phyloP scores from a whole-genome alignment of 1,140 invertebrate species.

The Brachionus sp. region DNA sequence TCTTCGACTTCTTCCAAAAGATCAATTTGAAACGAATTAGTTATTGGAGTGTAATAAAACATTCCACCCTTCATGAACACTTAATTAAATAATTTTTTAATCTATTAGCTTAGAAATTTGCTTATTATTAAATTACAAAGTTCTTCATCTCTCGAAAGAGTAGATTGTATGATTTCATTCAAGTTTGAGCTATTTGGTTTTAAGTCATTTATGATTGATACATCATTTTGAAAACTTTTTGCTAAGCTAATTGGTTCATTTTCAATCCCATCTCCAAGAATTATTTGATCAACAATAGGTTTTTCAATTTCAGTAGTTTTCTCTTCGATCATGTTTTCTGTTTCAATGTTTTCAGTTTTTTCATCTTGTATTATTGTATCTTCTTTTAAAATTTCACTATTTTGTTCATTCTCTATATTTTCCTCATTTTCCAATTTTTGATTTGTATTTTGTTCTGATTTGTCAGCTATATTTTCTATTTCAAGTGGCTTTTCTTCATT shows the following conservation, averaged over 20 bases:
- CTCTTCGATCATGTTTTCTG: conserved; percentile 40
- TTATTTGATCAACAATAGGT: conserved; percentile 40
- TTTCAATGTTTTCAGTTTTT: conserved; percentile 38
- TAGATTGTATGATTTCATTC: conserved; percentile 10
- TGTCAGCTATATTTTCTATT: background rate
- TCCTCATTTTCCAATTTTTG: background rate
- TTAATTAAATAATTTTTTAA: background rate
- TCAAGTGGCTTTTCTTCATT: conserved; percentile 47
- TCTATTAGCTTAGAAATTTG: background rate
- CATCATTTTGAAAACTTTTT: conserved; percentile 20
- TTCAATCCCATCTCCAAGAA: conserved; percentile 21
- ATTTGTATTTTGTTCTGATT: background rate
- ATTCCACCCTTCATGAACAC: conserved; percentile 37
- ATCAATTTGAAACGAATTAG: background rate
- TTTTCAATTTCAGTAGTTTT: conserved; percentile 1
- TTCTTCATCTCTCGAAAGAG: conserved; percentile 28
- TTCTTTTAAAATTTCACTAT: conserved; percentile 46
- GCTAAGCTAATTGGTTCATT: background rate
- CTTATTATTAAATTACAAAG: conserved; percentile 4
- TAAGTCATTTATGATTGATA: conserved; percentile 44
- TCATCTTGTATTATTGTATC: conserved; percentile 43
- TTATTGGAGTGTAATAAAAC: background rate
- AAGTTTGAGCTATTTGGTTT: conserved; percentile 40
- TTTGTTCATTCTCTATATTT: conserved; percentile 43
- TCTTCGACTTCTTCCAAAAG: background rate